A percentile compares a stretch with the other conserved stretches of the same genome.
Conservation (phyloP, 2,113 vertebrate genomes). For the Arvicanthis niloticus region DNA sequence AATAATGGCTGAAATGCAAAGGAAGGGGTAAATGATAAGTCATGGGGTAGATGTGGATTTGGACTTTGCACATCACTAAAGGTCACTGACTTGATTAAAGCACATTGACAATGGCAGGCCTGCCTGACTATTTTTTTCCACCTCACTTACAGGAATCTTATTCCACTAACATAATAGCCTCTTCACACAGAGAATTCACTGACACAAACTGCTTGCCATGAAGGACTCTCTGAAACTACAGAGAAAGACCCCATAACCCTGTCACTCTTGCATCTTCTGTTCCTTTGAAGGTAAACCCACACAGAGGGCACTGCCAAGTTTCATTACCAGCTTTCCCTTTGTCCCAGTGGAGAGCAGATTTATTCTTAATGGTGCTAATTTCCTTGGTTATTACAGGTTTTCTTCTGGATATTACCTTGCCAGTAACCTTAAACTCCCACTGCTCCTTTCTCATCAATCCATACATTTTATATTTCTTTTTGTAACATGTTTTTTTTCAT, state of each 20-base stretch:
- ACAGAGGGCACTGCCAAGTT: neutral
- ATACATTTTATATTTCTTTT: neutral
- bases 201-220: neutral
- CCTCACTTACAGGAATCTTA: neutral
- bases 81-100: too few relatives aligned
- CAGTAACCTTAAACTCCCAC: neutral
- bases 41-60: neutral
- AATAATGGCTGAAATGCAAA: neutral
- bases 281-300: neutral
- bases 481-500: neutral
- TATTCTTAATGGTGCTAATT: neutral
- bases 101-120: neutral
- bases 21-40: neutral
- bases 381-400: neutral
- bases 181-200: neutral
- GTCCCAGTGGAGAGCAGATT: neutral
- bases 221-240: neutral
- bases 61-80: neutral
- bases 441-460: neutral
- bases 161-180: neutral
- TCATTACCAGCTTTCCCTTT: neutral
- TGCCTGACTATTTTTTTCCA: neutral
- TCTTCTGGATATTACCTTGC: neutral
- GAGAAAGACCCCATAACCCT: neutral
- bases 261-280: neutral